Evolutionary conservation across 2,797 vertebrate species (phyloP).

Genomic region (Notolabrus celidotus): DNA sequence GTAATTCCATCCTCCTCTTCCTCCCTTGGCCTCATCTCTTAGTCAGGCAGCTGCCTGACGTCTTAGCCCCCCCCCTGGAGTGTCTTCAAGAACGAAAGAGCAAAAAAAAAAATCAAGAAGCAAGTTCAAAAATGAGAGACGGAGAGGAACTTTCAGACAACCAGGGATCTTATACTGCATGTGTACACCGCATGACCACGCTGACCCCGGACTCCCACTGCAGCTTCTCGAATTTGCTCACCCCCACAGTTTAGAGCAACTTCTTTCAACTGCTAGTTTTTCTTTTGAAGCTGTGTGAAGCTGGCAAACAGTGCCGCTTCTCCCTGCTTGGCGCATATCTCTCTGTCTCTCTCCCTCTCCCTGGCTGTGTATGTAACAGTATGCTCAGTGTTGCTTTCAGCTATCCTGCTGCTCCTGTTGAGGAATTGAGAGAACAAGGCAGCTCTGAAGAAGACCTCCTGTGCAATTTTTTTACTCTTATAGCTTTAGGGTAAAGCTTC

Average conservation of each 20-base stretch:
- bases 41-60: conserved; percentile 40
- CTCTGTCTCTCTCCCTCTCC: conserved; percentile 38
- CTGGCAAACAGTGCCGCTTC: conserved; percentile 34
- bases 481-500: conserved; percentile 1
- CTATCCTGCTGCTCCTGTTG: conserved; percentile 33
- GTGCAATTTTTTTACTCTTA: conserved; percentile 8
- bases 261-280: conserved; percentile 51
- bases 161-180: conserved; percentile 33
- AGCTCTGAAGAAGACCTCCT: conserved; percentile 2
- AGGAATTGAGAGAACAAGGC: conserved; percentile 24
- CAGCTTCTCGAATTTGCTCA: conserved; percentile 36
- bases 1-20: conserved; percentile 70
- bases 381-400: conserved; percentile 50
- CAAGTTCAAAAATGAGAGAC: conserved; percentile 28
- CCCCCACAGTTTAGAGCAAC: conserved; percentile 41
- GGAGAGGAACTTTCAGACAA: conserved; percentile 35
- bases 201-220: conserved; percentile 43
- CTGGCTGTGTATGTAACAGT: conserved; percentile 38
- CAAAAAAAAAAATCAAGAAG: conserved; percentile 23
- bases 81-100: conserved; percentile 20
- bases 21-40: conserved; percentile 53
- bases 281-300: conserved; percentile 44
- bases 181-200: conserved; percentile 13
- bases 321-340: conserved; percentile 49
- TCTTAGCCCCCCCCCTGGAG: conserved; percentile 53